A percentile compares a stretch with the other conserved stretches of the same genome.
Conservation (phyloP, 35 echinoderm and acorn worm species). For the Apostichopus parvimensis region DNA sequence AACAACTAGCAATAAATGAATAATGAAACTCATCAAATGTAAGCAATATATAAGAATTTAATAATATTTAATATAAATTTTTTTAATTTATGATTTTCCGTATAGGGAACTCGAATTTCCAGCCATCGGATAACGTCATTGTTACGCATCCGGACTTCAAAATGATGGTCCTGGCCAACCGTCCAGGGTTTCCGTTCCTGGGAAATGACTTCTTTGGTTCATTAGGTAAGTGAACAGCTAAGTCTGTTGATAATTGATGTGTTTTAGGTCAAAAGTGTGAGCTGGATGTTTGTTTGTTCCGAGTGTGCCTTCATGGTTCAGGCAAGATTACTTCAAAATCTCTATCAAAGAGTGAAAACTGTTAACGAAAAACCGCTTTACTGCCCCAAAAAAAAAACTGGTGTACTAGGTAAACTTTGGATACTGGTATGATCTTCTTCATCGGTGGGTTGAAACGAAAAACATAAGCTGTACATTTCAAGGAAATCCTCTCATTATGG, state of each 20-base stretch:
- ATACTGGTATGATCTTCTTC: no score
- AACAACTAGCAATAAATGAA: no score
- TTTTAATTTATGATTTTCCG: background rate
- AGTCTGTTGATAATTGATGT: no score
- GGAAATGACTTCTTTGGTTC: conserved; percentile 98
- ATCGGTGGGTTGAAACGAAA: no score
- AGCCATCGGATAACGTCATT: conserved; percentile 72
- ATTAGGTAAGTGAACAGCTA: conserved; percentile 64
- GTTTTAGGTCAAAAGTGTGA: background rate
- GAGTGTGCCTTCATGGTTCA: no score
- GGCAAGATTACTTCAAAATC: no score
- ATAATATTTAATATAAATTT: background rate
- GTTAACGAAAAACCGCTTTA: background rate
- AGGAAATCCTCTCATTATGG: no score
- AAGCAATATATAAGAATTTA: background rate
- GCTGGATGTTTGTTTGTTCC: background rate
- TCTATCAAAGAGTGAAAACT: no score
- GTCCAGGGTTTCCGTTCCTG: conserved; percentile 98
- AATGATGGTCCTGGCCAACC: conserved; percentile 95
- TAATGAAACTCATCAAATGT: no score
- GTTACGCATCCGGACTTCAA: conserved; percentile 98
- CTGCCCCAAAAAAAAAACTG: background rate
- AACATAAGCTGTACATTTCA: no score
- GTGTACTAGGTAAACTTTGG: no score
- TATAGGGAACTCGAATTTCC: conserved; percentile 61